phyloP scores from a whole-genome alignment of 2,888 invertebrate genomes.

The Oligia fasciuncula region DNA sequence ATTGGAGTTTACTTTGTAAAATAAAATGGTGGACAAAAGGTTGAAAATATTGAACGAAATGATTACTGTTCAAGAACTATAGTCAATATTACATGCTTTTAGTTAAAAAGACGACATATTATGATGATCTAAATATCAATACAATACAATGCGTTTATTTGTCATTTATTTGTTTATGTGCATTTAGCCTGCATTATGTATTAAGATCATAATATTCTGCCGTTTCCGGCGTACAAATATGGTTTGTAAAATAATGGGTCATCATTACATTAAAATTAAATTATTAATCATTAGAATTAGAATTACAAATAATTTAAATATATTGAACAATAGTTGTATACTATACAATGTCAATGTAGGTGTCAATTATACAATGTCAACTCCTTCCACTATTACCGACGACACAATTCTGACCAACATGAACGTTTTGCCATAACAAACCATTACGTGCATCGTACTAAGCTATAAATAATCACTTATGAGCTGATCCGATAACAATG shows the following conservation, averaged over 20 bases:
- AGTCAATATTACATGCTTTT: neutral
- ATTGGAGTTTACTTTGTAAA: constrained; percentile 6
- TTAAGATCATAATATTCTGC: too few species aligned
- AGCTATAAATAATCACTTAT: neutral
- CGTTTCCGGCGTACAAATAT: too few species aligned
- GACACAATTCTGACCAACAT: neutral
- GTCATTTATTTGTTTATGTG: too few species aligned
- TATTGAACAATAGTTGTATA: too few species aligned
- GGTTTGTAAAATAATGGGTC: too few species aligned
- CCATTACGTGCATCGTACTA: too few species aligned
- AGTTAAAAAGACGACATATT: neutral
- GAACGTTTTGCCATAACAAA: neutral
- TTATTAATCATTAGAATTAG: too few species aligned
- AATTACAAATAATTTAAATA: too few species aligned
- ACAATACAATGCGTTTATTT: too few species aligned
- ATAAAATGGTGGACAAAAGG: neutral
- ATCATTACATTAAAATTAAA: too few species aligned
- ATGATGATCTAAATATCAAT: neutral
- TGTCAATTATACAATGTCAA: neutral
- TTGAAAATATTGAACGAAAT: neutral
- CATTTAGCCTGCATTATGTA: too few species aligned
- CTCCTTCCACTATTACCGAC: neutral
- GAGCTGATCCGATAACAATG: neutral
- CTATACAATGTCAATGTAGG: too few species aligned
- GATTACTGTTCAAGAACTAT: neutral